These are phyloP conservation scores for Apamea epomidion DNA, from an alignment of 2,888 invertebrate genomes.

Conservation along the genomic window DNA sequence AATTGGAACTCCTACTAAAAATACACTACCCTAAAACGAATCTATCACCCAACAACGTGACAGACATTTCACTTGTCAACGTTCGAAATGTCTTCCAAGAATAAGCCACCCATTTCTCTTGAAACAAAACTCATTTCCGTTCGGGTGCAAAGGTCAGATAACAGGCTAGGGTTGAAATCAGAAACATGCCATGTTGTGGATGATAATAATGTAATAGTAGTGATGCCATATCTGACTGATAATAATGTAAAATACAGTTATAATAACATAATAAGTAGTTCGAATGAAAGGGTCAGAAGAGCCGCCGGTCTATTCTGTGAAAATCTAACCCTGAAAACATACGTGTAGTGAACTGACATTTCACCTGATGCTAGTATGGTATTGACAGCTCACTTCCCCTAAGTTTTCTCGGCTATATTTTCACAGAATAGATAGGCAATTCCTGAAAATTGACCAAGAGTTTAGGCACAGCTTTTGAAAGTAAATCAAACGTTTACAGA, in stretches of 20 bases:
- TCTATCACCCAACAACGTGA: conserved; percentile 2
- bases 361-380: no score
- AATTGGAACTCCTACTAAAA: background rate
- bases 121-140: conserved; percentile 45
- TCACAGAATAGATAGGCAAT: no score
- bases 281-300: no score
- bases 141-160: conserved; percentile 34
- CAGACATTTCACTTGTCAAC: conserved; percentile 40
- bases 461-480: background rate
- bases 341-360: no score
- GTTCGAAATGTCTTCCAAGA: conserved; percentile 32
- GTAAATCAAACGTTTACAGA: background rate
- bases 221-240: background rate
- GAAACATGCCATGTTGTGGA: background rate
- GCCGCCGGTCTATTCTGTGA: no score
- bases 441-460: no score
- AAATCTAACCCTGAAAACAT: no score
- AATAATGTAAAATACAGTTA: background rate
- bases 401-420: no score
- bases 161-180: background rate
- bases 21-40: background rate
- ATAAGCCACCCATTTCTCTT: conserved; percentile 34
- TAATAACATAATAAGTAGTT: no score
- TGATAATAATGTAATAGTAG: conserved; percentile 3
- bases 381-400: no score